A percentile compares a stretch with the other conserved stretches of the same genome.
These are phyloP conservation scores for Amiota minor DNA, from an alignment of 2,888 invertebrate genomes.

Conservation along the genomic window DNA sequence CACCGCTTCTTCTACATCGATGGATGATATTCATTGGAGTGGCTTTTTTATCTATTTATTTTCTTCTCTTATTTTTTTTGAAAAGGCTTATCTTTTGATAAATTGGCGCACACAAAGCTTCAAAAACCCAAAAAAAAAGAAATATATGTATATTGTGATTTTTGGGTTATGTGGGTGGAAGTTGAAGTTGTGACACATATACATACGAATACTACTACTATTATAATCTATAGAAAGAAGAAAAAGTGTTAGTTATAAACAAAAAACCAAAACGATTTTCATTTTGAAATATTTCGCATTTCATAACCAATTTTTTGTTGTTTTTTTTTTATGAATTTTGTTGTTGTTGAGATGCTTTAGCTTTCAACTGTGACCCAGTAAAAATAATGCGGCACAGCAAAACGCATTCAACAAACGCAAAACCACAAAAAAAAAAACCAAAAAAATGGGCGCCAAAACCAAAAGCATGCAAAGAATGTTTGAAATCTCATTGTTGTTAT, in stretches of 20 bases:
- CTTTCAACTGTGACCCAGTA: conserved; percentile 7
- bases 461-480: conserved; percentile 54
- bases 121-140: not conserved
- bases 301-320: conserved; percentile 8
- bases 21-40: not conserved
- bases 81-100: conserved; percentile 53
- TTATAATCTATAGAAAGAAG: too few relatives aligned
- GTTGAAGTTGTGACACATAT: conserved; percentile 6
- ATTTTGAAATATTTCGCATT: conserved; percentile 21
- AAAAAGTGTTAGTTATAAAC: too few relatives aligned
- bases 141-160: conserved; percentile 21
- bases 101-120: conserved; percentile 52
- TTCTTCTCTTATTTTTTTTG: conserved; percentile 34
- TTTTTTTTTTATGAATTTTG: not conserved
- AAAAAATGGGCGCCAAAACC: conserved; percentile 23
- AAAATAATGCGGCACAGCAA: not conserved
- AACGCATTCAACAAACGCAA: not conserved
- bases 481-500: not conserved
- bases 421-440: conserved; percentile 27
- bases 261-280: not conserved
- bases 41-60: not conserved
- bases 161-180: conserved; percentile 57
- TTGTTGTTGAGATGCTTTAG: too few relatives aligned
- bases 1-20: not conserved
- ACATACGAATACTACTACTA: not conserved